phyloP scores from a whole-genome alignment of 2,888 invertebrate species.

The Erpobdella octoculata region DNA sequence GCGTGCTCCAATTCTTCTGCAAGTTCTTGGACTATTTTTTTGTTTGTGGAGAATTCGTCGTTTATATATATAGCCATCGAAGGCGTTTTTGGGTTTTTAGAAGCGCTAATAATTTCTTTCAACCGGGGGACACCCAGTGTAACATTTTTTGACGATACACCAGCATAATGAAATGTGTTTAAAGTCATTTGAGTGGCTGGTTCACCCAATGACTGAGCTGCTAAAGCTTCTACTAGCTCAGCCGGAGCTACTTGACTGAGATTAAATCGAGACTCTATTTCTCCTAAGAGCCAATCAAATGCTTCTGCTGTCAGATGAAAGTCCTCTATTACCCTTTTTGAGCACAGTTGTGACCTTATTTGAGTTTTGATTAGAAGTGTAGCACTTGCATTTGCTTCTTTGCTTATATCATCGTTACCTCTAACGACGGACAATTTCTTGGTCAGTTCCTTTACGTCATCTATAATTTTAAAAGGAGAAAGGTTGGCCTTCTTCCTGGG shows the following conservation, averaged over 20 bases:
- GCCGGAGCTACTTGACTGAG: constrained; percentile 89
- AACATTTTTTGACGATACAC: constrained; percentile 99
- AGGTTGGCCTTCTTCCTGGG: too few species aligned
- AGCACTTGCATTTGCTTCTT: constrained; percentile 94
- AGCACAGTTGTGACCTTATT: constrained; percentile 80
- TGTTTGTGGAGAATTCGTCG: constrained; percentile 91
- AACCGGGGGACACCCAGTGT: constrained; percentile 96
- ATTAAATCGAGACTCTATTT: constrained; percentile 95
- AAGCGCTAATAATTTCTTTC: constrained; percentile 88
- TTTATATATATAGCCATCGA: constrained; percentile 94
- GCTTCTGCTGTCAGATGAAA: constrained; percentile 88
- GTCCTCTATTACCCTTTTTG: constrained; percentile 91
- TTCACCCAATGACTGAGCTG: constrained; percentile 96
- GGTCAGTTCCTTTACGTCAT: constrained; percentile 75
- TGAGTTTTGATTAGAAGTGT: constrained; percentile 88
- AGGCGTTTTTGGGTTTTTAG: constrained; percentile 96
- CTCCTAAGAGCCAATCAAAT: constrained; percentile 98
- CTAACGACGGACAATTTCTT: constrained; percentile 58
- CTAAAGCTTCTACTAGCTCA: constrained; percentile 98
- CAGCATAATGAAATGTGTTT: constrained; percentile 99
- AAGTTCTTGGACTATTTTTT: constrained; percentile 96
- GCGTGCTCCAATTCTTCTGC: too few species aligned
- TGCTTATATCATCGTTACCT: constrained; percentile 88
- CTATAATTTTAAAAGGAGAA: too few species aligned
- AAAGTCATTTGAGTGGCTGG: constrained; percentile 85